Evolutionary conservation across 2,888 invertebrate genomes (phyloP), one percentile per base, ranked within the genome.

Genomic region (Drosophila parthenogenetica): DNA sequence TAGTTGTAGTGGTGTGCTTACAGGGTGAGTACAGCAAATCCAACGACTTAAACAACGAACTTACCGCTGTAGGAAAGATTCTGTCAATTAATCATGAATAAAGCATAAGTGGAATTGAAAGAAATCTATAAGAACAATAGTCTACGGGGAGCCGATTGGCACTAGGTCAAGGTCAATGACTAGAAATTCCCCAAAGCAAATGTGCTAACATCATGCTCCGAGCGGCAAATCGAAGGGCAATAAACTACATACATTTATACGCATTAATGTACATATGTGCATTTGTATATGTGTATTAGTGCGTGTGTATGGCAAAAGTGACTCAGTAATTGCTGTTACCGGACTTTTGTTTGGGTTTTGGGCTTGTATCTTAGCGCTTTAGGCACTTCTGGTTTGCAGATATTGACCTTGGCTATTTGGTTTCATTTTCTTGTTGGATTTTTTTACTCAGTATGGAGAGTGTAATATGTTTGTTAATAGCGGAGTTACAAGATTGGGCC

Each of bases 141-240:
- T 55, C 69, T 55, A 16, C 53, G 39, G 42, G 29, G 32, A 17
- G 32, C 42, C 49, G 25, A 43, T 60, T 48, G 49, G 62, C 59
- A 81, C 69, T 85, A 54, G 81, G 85, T 74, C 89, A 85, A 79
- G 89, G 85, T 71, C 81, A 72, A 68, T 67, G 67, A 45, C 81
- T 81, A 77, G 81, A 81, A 87, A 89, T 85, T 89, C 81, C 85
- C 81, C 65, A 74, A 54, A 54, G 54, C 54, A 68, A 79, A 79
- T 71, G 71, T 77, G 80, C 73, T 73, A 76, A 58, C 73, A 83
- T 78, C 78, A 81, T 74, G 78, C 61, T 48, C 45, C 8, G 54
- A 50, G 59, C 60, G 45, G 51, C 65, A 60, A 71, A 79, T 63
- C 85, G 87, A 89, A 87, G 85, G 85, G 87, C 89, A 89, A 85